phyloP scores from a whole-genome alignment of 2,113 vertebrate species.

The Lamprotornis superbus region DNA sequence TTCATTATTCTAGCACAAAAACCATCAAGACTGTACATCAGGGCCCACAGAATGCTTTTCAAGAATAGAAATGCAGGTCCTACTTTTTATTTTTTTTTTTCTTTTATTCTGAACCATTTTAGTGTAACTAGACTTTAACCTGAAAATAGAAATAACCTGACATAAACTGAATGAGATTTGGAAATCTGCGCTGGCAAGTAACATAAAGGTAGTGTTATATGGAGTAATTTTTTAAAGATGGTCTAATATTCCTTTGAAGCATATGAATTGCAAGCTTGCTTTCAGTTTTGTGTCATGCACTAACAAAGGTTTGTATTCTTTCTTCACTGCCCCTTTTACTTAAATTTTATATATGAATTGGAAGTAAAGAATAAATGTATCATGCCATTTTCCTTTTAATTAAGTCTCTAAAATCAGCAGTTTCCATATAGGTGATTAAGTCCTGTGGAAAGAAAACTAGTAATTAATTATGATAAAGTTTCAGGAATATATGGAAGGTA shows the following conservation, averaged over 20 bases:
- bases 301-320: not conserved
- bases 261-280: not conserved
- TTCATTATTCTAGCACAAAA: not conserved
- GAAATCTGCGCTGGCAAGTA: not conserved
- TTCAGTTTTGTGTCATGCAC: not conserved
- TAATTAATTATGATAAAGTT: not conserved
- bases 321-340: not conserved
- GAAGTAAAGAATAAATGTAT: not conserved
- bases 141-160: not conserved
- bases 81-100: not conserved
- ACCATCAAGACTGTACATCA: rapidly evolving
- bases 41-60: not conserved
- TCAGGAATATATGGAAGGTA: not conserved
- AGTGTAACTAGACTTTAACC: not conserved
- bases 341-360: not conserved
- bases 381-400: not conserved
- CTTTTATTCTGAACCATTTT: not conserved
- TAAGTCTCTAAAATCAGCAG: not conserved
- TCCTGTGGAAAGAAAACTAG: not conserved
- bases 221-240: not conserved
- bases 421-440: not conserved
- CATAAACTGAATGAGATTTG: not conserved
- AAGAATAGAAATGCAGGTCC: not conserved
- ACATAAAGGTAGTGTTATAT: not conserved
- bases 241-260: not conserved